A percentile compares a stretch with the other conserved stretches of the same genome.
phyloP scores from a whole-genome alignment of 2,888 invertebrate genomes.

The Folsomia candida region DNA sequence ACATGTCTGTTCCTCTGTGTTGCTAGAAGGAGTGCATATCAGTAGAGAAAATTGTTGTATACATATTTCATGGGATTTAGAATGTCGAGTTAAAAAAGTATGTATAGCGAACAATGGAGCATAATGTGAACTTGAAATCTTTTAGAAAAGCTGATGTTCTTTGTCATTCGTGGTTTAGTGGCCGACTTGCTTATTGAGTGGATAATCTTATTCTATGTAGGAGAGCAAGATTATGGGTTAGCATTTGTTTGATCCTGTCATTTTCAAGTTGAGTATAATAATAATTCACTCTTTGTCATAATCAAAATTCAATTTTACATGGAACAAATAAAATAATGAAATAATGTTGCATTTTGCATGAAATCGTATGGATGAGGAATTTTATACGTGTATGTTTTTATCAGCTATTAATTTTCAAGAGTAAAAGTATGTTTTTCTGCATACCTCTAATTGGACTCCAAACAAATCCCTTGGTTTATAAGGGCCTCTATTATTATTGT shows the following conservation, averaged over 20 bases:
- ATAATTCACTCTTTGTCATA: too few species aligned
- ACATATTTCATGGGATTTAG: background rate
- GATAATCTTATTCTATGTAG: slow-evolving; percentile 1
- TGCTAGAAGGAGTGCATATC: background rate
- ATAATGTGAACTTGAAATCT: background rate
- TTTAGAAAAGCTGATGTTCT: background rate
- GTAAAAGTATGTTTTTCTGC: too few species aligned
- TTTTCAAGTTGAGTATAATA: too few species aligned
- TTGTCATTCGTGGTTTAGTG: background rate
- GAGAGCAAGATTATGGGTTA: too few species aligned
- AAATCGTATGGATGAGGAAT: too few species aligned
- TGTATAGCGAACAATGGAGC: background rate
- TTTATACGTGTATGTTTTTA: too few species aligned
- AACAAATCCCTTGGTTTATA: slow-evolving; percentile 62
- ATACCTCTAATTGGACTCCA: slow-evolving; percentile 65
- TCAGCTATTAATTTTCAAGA: too few species aligned
- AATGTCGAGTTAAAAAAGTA: background rate
- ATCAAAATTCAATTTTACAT: too few species aligned
- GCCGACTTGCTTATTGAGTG: slow-evolving; percentile 5
- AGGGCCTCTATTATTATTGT: slow-evolving; percentile 51
- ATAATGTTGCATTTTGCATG: too few species aligned
- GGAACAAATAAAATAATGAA: too few species aligned
- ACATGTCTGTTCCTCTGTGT: background rate
- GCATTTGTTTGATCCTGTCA: too few species aligned
- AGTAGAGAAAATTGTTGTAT: background rate